phyloP scores from a whole-genome alignment of 2,113 vertebrate species.

The Bombycilla garrulus region DNA sequence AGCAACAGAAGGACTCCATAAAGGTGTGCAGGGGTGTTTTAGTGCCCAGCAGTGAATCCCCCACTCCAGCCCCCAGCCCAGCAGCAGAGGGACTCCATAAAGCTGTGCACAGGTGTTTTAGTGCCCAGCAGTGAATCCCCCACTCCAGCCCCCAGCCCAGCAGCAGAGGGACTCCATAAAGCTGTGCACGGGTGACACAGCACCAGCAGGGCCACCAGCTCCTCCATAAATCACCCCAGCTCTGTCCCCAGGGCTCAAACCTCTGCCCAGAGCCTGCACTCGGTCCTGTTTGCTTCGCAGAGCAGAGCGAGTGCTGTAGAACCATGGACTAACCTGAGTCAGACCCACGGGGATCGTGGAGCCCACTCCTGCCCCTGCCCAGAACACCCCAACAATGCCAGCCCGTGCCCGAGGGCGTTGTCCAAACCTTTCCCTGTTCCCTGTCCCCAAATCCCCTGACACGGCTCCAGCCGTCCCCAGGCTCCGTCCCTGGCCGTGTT shows the following conservation, averaged over 20 bases:
- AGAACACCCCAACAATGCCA: neutral
- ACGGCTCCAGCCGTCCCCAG: neutral
- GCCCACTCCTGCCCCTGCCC: neutral
- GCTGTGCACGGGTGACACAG: neutral
- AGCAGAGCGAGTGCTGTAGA: neutral
- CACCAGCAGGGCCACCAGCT: neutral
- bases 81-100: no score
- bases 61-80: accelerated
- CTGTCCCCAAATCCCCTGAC: neutral
- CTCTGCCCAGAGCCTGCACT: neutral
- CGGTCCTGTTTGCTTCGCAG: neutral
- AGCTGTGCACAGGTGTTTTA: no score
- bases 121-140: neutral
- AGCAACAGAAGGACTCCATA: no score
- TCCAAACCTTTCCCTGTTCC: neutral
- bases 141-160: neutral
- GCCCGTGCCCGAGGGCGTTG: neutral
- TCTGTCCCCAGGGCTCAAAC: neutral
- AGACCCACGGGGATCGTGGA: neutral
- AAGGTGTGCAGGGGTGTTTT: neutral
- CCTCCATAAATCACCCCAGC: neutral
- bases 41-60: neutral
- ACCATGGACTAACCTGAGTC: neutral
- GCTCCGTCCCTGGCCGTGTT: neutral
- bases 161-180: neutral